phyloP scores from a whole-genome alignment of 2,113 vertebrate species.

The Xerus inauris region DNA sequence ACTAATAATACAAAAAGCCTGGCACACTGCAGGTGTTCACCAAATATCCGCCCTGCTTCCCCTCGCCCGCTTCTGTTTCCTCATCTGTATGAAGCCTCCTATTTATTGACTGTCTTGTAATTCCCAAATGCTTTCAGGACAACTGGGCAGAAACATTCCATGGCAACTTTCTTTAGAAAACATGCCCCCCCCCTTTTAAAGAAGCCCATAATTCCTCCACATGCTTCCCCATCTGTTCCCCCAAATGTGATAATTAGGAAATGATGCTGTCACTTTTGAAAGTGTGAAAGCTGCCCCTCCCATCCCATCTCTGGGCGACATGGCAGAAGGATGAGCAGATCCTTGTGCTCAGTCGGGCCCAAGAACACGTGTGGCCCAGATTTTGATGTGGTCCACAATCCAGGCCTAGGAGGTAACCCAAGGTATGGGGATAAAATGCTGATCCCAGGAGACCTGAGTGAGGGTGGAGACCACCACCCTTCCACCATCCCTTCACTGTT shows the following conservation, averaged over 20 bases:
- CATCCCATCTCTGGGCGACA: neutral
- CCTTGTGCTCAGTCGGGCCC: neutral
- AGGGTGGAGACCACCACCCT: accelerated
- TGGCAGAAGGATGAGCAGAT: conserved; percentile 66
- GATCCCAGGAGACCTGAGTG: neutral
- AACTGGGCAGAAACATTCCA: conserved; percentile 82
- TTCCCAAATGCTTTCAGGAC: conserved; percentile 76
- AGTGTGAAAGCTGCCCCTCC: conserved; percentile 66
- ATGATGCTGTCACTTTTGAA: conserved; percentile 79
- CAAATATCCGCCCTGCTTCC: neutral
- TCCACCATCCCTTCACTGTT: too few relatives aligned
- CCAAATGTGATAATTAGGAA: conserved; percentile 88
- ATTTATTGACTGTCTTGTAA: neutral
- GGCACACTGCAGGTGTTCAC: neutral
- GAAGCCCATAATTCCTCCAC: conserved; percentile 85
- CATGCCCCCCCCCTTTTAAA: conserved; percentile 70
- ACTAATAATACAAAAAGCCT: neutral
- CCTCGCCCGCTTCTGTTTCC: neutral
- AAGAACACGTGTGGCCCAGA: neutral
- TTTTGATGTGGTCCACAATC: neutral
- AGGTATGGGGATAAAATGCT: neutral
- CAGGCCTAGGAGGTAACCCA: neutral
- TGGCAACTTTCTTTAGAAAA: conserved; percentile 83
- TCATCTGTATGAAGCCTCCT: conserved; percentile 31
- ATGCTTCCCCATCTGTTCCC: conserved; percentile 89